These are phyloP conservation scores for Galeopsomyia nigrocyanea DNA, from an alignment of 2,888 invertebrate genomes.

Conservation along the genomic window DNA sequence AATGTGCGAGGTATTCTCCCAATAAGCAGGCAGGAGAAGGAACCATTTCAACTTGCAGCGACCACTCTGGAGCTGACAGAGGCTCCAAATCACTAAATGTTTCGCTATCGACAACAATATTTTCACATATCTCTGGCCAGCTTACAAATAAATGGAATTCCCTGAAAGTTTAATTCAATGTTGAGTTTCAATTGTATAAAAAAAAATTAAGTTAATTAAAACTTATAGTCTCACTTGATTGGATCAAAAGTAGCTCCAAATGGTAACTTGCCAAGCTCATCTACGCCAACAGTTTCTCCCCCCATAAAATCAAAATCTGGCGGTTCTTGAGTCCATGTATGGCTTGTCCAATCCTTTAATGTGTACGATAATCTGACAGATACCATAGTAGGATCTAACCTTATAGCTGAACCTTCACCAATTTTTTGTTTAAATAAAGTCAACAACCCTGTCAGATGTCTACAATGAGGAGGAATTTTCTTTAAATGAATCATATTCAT, in stretches of 20 bases:
- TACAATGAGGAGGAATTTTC: slow-evolving; percentile 83
- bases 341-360: slow-evolving; percentile 74
- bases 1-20: slow-evolving; percentile 80
- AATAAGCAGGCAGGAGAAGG: slow-evolving; percentile 82
- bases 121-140: slow-evolving; percentile 90
- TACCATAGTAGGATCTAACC: slow-evolving; percentile 77
- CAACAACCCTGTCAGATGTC: slow-evolving; percentile 84
- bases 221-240: slow-evolving; percentile 69
- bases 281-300: slow-evolving; percentile 72
- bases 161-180: slow-evolving; percentile 63
- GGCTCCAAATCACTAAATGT: slow-evolving; percentile 92
- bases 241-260: slow-evolving; percentile 90
- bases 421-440: slow-evolving; percentile 92
- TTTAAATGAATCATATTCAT: slow-evolving; percentile 92
- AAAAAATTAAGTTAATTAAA: slow-evolving; percentile 20
- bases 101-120: slow-evolving; percentile 88
- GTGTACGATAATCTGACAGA: slow-evolving; percentile 84
- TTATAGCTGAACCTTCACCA: slow-evolving; percentile 68
- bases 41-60: slow-evolving; percentile 76
- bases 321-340: slow-evolving; percentile 75
- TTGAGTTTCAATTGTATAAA: slow-evolving; percentile 17
- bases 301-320: slow-evolving; percentile 72
- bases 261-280: slow-evolving; percentile 76
- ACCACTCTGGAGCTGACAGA: slow-evolving; percentile 84
- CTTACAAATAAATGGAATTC: slow-evolving; percentile 83